Percentiles rank a stretch among this genome's conserved stretches.
Evolutionary conservation across 2,113 vertebrate genomes (phyloP).

Genomic region (Toxotes chatareus): DNA sequence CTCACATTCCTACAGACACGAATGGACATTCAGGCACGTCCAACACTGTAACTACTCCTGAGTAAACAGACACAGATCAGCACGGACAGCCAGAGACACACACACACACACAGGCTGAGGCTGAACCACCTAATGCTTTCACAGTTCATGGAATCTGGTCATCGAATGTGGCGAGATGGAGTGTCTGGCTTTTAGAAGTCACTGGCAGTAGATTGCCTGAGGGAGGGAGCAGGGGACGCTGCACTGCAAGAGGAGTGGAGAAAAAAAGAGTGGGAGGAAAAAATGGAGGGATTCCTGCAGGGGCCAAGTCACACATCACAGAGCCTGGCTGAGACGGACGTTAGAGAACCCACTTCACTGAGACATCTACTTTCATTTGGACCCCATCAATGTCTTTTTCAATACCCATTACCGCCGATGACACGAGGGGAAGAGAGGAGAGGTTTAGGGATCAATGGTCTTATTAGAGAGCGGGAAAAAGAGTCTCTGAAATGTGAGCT

Average conservation of each 20-base stretch:
- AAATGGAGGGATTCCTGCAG: not conserved
- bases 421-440: not conserved
- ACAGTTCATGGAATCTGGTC: conserved; percentile 12
- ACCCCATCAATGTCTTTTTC: conserved; percentile 39
- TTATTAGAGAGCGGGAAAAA: conserved; percentile 10
- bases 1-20: not conserved
- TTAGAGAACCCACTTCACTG: conserved; percentile 44
- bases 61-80: not conserved
- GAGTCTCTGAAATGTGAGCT: not conserved
- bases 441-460: conserved; percentile 38
- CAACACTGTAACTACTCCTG: not conserved
- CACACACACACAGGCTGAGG: conserved; percentile 2
- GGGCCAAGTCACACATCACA: conserved; percentile 15
- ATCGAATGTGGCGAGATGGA: not conserved
- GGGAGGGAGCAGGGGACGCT: not conserved
- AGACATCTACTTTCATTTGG: conserved; percentile 58
- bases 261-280: not conserved
- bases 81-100: not conserved
- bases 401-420: conserved; percentile 14
- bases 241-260: not conserved
- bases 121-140: conserved; percentile 4
- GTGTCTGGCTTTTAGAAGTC: not conserved
- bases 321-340: not conserved
- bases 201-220: not conserved
- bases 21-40: not conserved